Evolutionary conservation across 2,888 invertebrate genomes (phyloP), one percentile per base, ranked within the genome.

Genomic region (Zaprionus obscuricornis): DNA sequence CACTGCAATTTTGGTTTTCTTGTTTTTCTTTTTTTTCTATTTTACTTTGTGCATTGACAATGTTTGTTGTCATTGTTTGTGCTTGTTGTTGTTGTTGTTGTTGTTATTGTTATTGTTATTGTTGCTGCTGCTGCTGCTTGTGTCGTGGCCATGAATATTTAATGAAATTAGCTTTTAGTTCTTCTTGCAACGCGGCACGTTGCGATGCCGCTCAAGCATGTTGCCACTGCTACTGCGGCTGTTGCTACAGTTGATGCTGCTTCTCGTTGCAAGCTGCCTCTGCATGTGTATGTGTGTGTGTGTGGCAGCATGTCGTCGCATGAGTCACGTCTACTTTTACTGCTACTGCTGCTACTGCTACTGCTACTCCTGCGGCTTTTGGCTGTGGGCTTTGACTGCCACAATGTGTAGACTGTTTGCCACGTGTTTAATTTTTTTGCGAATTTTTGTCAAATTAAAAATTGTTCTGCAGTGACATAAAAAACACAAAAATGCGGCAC

Each of bases 131-230:
- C 17, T 51, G 40, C 18, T 14, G 22, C 46, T 43, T 60, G 64
- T 54, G 56, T 66, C 64, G 56, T 78, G 68, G 72, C 76, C 74
- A 74, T 82, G 83, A 82, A 82, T 82, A 74, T 76, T 81, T 81
- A 83, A 83, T 82, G 81, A 83, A 81, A 82, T 82, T 83, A 82
- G 83, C 69, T 67, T 75, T 64, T 75, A 79, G 62, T 65, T 55
- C 76, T 65, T 73, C n/a, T n/a, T n/a, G n/a, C n/a, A n/a, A n/a
- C n/a, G 59, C 76, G 69, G 65, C 65, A 64, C 45, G 60, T 42
- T 70, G 78, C 62, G 74, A 71, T 57, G 59, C 26, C 31, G 58
- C 63, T 43, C 51, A 40, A 42, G 22, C 7, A 36, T 66, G 47
- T 40, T 50, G 33, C 37, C n/a, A 39, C 47, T 14, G 22, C 27